Conservation (phyloP, 1,140 invertebrate species). For the Drusus annulatus region DNA sequence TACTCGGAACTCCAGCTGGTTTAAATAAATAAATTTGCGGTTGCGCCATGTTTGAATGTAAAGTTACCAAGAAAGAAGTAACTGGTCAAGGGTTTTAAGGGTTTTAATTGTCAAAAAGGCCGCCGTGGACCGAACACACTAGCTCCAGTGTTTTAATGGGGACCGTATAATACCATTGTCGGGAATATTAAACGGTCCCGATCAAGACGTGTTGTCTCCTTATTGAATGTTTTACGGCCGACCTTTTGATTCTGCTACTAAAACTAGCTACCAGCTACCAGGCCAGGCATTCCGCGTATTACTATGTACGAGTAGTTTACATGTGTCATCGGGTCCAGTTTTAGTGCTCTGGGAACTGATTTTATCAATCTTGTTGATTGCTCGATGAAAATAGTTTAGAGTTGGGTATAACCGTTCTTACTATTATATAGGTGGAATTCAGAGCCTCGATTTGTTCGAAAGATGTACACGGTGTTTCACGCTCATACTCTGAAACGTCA, state of each 20-base stretch:
- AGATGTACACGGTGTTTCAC: too few species aligned
- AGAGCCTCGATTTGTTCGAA: too few species aligned
- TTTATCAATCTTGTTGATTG: background rate
- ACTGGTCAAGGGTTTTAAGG: background rate
- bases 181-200: slow-evolving; percentile 1
- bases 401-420: too few species aligned
- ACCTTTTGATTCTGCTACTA: slow-evolving; percentile 28
- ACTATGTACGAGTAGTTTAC: background rate
- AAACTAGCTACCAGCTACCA: background rate
- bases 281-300: background rate
- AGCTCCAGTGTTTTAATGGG: background rate
- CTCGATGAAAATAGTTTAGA: too few species aligned
- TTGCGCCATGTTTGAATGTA: background rate
- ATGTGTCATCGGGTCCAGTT: background rate
- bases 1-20: slow-evolving; percentile 20
- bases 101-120: slow-evolving; percentile 31
- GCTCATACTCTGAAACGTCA: too few species aligned
- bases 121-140: slow-evolving; percentile 11
- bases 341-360: background rate
- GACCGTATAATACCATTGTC: slow-evolving; percentile 1
- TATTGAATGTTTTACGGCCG: slow-evolving; percentile 37
- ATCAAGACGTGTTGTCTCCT: slow-evolving; percentile 12
- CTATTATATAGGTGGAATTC: too few species aligned
- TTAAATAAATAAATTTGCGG: background rate
- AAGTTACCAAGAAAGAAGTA: background rate